Percentiles rank a stretch among this genome's conserved stretches.
phyloP scores from a whole-genome alignment of 2,888 invertebrate species.

The Megaustenia siamemsis region DNA sequence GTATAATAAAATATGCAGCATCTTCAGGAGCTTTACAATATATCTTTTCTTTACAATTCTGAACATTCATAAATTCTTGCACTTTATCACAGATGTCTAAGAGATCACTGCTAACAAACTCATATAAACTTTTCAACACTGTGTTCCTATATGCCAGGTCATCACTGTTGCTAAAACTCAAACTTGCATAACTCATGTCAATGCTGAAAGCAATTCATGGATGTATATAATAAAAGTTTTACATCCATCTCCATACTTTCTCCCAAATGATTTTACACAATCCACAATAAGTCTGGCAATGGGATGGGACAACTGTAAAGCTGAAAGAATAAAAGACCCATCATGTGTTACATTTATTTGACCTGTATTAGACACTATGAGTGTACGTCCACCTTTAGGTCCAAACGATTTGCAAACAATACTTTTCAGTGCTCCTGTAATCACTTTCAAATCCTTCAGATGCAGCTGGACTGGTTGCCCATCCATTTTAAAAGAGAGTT shows the following conservation, averaged over 20 bases:
- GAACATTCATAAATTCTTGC: not conserved
- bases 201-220: constrained; percentile 55
- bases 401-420: constrained; percentile 65
- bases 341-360: constrained; percentile 61
- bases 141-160: not conserved
- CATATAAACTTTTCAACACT: constrained; percentile 19
- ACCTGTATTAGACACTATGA: constrained; percentile 66
- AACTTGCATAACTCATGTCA: not conserved
- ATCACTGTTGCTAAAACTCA: not conserved
- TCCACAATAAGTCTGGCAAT: constrained; percentile 63
- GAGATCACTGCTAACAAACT: constrained; percentile 45
- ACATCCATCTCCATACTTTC: constrained; percentile 61
- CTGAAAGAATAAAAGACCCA: constrained; percentile 64
- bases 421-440: constrained; percentile 52
- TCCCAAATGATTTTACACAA: constrained; percentile 55
- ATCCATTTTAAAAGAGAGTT: not conserved
- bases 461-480: not conserved
- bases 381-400: constrained; percentile 64
- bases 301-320: constrained; percentile 68
- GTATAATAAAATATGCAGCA: not conserved
- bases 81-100: constrained; percentile 28
- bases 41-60: not conserved
- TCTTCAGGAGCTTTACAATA: not conserved
- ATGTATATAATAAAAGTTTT: constrained; percentile 66
- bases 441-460: constrained; percentile 40